Evolutionary conservation across 2,888 invertebrate genomes (phyloP).

Genomic region (Phytoseiulus persimilis): DNA sequence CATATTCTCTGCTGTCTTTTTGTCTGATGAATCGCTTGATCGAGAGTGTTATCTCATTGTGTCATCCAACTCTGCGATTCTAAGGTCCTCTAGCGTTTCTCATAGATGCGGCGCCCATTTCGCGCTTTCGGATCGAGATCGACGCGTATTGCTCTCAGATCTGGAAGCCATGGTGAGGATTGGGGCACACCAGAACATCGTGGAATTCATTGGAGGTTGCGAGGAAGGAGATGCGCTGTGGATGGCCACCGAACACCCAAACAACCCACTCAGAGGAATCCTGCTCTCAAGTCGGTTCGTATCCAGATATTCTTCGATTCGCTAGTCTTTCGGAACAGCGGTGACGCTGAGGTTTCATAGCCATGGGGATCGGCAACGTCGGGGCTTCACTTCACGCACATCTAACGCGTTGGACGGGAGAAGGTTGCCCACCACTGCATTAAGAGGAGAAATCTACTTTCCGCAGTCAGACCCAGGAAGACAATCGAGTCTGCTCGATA

Average conservation of each 20-base stretch:
- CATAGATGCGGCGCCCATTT: slow-evolving; percentile 42
- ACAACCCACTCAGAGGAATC: slow-evolving; percentile 29
- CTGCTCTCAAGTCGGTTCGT: slow-evolving; percentile 21
- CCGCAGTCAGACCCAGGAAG: slow-evolving; percentile 40
- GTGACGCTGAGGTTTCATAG: too few species aligned
- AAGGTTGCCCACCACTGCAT: too few species aligned
- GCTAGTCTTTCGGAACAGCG: too few species aligned
- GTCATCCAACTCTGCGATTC: neutral
- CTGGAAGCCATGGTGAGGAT: slow-evolving; percentile 63
- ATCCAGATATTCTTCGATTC: neutral
- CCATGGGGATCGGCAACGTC: too few species aligned
- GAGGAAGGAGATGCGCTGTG: slow-evolving; percentile 57
- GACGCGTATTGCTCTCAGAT: slow-evolving; percentile 56
- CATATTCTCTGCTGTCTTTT: slow-evolving; percentile 27
- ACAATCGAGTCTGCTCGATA: slow-evolving; percentile 41
- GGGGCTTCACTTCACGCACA: too few species aligned
- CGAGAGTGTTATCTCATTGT: too few species aligned
- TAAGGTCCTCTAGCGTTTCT: neutral
- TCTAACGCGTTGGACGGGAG: too few species aligned
- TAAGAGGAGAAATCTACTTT: neutral
- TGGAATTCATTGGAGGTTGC: slow-evolving; percentile 68
- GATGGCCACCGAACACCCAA: slow-evolving; percentile 30
- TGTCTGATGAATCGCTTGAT: neutral
- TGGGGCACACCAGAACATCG: slow-evolving; percentile 63
- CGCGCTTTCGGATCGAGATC: slow-evolving; percentile 44